A percentile compares a stretch with the other conserved stretches of the same genome.
Conservation (phyloP, 2,113 vertebrate species). For the Corvus cornix region DNA sequence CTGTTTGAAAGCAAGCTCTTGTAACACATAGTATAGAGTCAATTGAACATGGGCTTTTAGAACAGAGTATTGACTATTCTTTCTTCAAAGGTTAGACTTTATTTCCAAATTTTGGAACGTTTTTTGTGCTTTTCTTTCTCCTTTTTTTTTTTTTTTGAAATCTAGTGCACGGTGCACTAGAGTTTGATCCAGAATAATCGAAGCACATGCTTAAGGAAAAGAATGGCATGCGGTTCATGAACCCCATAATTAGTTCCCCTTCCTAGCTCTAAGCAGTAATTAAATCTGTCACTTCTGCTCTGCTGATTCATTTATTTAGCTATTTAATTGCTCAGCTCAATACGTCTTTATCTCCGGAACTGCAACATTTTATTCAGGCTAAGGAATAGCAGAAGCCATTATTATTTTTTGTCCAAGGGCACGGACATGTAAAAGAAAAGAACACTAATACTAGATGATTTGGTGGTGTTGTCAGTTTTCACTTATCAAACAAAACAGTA, state of each 20-base stretch:
- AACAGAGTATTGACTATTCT: not conserved
- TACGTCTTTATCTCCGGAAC: constrained; percentile 82
- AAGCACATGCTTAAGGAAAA: constrained; percentile 72
- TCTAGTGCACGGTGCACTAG: not conserved
- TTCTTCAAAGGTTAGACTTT: not conserved
- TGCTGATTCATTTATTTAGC: constrained; percentile 87
- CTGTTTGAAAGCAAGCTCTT: not conserved
- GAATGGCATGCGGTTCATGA: constrained; percentile 76
- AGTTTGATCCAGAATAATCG: constrained; percentile 54
- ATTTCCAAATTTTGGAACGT: not conserved
- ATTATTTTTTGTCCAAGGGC: constrained; percentile 42
- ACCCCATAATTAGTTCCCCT: constrained; percentile 84
- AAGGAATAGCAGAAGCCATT: constrained; percentile 63
- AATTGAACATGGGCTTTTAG: not conserved
- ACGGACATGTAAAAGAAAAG: constrained; percentile 48
- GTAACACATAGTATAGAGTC: not conserved
- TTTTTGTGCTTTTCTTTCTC: not conserved
- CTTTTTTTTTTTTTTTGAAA: not conserved
- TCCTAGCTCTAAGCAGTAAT: constrained; percentile 86
- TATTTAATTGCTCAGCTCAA: constrained; percentile 84
- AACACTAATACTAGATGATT: constrained; percentile 22
- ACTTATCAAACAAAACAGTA: constrained; percentile 43
- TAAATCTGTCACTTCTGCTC: constrained; percentile 91
- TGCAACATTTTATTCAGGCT: constrained; percentile 80
- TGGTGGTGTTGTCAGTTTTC: constrained; percentile 40